These are phyloP conservation scores for Rhagium mordax DNA, from an alignment of 2,888 invertebrate genomes.

Conservation along the genomic window DNA sequence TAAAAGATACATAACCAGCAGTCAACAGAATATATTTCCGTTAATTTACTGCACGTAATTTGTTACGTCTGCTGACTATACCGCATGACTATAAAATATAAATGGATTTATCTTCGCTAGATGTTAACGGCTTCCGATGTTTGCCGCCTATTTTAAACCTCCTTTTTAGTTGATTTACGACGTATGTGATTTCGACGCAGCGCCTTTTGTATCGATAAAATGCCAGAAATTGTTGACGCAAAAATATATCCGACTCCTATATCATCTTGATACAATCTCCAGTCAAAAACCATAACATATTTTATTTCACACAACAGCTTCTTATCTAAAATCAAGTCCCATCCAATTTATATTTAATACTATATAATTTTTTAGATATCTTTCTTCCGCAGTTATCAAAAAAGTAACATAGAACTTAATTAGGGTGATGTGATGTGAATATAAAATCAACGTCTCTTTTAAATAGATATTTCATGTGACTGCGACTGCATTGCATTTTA, in stretches of 20 bases:
- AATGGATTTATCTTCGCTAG: conserved; percentile 28
- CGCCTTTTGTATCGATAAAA: conserved; percentile 48
- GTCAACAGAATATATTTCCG: background rate
- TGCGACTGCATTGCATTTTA: too few relatives aligned
- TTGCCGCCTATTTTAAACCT: conserved; percentile 32
- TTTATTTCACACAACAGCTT: conserved; percentile 41
- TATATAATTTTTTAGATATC: conserved; percentile 3
- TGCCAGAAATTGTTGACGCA: conserved; percentile 40
- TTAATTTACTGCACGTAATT: background rate
- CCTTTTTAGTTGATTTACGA: conserved; percentile 39
- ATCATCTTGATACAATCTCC: conserved; percentile 36
- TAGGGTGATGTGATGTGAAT: too few relatives aligned
- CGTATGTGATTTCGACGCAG: conserved; percentile 36
- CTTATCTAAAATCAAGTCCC: conserved; percentile 40
- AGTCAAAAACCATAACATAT: conserved; percentile 37
- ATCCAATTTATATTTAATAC: conserved; percentile 39
- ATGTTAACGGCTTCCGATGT: conserved; percentile 37
- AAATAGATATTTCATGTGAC: too few relatives aligned
- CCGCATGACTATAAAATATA: background rate
- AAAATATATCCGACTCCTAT: conserved; percentile 33
- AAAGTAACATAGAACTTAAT: too few relatives aligned
- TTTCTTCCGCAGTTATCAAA: too few relatives aligned
- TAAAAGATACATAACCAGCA: background rate
- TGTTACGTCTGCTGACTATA: background rate
- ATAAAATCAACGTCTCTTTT: too few relatives aligned